Evolutionary conservation across 2,888 invertebrate genomes (phyloP).

Genomic region (Agonopterix heracliana): DNA sequence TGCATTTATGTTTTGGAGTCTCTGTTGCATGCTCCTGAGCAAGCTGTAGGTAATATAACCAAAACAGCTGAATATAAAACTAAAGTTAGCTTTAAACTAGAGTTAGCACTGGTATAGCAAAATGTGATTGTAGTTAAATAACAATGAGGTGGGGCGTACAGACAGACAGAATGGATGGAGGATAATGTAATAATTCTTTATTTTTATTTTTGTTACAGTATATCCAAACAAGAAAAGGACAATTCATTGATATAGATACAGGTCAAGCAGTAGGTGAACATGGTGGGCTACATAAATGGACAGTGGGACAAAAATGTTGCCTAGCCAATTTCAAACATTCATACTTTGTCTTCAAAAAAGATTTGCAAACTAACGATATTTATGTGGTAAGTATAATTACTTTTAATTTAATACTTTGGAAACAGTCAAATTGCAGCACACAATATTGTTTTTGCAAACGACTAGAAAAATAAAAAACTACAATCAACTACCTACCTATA

Average conservation of each 20-base stretch:
- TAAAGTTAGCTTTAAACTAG: too few species aligned
- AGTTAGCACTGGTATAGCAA: too few species aligned
- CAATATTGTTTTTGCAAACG: too few species aligned
- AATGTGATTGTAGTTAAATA: too few species aligned
- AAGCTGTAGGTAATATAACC: too few species aligned
- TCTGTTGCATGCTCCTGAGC: too few species aligned
- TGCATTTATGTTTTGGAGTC: too few species aligned
- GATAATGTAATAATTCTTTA: too few species aligned
- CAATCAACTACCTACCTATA: too few species aligned
- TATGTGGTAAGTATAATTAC: conserved; percentile 79
- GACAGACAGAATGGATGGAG: too few species aligned
- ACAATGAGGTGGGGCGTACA: too few species aligned
- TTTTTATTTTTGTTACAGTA: conserved; percentile 77
- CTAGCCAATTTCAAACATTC: conserved; percentile 78
- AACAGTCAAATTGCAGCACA: neutral
- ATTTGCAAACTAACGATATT: conserved; percentile 82
- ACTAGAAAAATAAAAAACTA: neutral
- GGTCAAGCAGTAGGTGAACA: conserved; percentile 87
- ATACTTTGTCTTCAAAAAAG: conserved; percentile 86
- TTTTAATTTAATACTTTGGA: neutral
- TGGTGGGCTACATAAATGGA: conserved; percentile 93
- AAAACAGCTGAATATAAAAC: too few species aligned
- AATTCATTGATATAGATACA: conserved; percentile 88
- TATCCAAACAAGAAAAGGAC: conserved; percentile 84
- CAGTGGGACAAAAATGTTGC: conserved; percentile 90